These are phyloP conservation scores for Phymatocera aterrima DNA, from an alignment of 2,888 invertebrate species.

Conservation along the genomic window DNA sequence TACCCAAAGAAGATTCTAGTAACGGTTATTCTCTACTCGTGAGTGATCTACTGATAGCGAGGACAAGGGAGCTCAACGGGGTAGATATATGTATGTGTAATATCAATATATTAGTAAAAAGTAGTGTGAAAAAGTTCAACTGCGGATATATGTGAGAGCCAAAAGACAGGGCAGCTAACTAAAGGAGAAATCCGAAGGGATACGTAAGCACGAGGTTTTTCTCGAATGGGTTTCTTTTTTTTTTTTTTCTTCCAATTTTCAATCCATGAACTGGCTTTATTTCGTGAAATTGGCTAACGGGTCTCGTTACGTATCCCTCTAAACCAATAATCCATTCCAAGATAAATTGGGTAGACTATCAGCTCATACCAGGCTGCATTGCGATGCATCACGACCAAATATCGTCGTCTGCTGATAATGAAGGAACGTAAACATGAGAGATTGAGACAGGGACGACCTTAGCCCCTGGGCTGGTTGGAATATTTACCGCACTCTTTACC, in stretches of 20 bases:
- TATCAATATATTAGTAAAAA: slow-evolving; percentile 5
- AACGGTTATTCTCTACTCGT: slow-evolving; percentile 25
- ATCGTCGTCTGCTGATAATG: slow-evolving; percentile 40
- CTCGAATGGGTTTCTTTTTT: neutral
- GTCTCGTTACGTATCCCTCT: slow-evolving; percentile 39
- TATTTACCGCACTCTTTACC: slow-evolving; percentile 98
- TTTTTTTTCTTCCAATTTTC: neutral
- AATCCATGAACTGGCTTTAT: neutral
- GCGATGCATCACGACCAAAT: slow-evolving; percentile 43
- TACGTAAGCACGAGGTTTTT: slow-evolving; percentile 9
- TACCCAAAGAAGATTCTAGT: slow-evolving; percentile 17
- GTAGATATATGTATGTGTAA: neutral
- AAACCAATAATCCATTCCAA: slow-evolving; percentile 46
- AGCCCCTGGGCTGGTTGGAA: slow-evolving; percentile 77
- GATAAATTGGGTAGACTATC: slow-evolving; percentile 37
- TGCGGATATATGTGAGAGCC: slow-evolving; percentile 4
- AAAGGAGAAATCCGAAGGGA: slow-evolving; percentile 33
- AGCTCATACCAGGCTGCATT: slow-evolving; percentile 45
- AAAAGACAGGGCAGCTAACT: slow-evolving; percentile 33
- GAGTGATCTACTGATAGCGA: slow-evolving; percentile 12
- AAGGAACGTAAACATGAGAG: slow-evolving; percentile 44
- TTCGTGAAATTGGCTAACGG: neutral
- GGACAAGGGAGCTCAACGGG: slow-evolving; percentile 19
- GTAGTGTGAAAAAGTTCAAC: neutral
- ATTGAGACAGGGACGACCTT: slow-evolving; percentile 42